These are phyloP conservation scores for Xiphias gladius DNA, from an alignment of 2,113 vertebrate genomes.

Conservation along the genomic window DNA sequence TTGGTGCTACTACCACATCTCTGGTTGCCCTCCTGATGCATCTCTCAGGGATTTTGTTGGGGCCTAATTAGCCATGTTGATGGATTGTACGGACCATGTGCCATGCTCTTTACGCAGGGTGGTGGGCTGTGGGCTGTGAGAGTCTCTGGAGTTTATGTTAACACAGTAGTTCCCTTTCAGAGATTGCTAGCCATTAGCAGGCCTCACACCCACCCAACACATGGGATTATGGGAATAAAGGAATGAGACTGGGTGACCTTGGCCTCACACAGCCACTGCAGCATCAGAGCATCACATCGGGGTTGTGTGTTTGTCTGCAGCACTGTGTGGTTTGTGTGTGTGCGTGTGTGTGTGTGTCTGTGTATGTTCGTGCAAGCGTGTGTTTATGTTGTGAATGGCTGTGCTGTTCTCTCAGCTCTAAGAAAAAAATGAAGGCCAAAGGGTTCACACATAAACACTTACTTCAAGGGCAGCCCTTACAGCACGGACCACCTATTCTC, in stretches of 20 bases:
- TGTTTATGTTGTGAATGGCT: conserved; percentile 50
- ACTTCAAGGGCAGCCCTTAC: conserved; percentile 63
- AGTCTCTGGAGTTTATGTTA: conserved; percentile 76
- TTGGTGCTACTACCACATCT: conserved; percentile 35
- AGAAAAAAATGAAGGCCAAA: conserved; percentile 23
- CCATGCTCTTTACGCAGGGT: conserved; percentile 71
- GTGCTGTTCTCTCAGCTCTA: conserved; percentile 49
- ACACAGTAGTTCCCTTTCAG: conserved; percentile 60
- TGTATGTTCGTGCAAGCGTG: neutral
- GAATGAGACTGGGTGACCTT: conserved; percentile 75
- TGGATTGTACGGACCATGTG: conserved; percentile 78
- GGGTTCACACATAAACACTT: conserved; percentile 79
- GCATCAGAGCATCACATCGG: conserved; percentile 50
- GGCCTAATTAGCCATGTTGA: conserved; percentile 79
- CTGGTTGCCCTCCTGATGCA: conserved; percentile 63
- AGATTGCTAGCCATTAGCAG: conserved; percentile 82
- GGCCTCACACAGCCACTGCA: conserved; percentile 65
- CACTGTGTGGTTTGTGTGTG: conserved; percentile 10
- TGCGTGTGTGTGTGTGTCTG: conserved; percentile 11
- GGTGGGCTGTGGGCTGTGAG: conserved; percentile 65
- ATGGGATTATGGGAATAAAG: conserved; percentile 81
- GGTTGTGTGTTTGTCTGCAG: conserved; percentile 40
- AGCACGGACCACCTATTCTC: conserved; percentile 49
- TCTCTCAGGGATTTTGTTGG: conserved; percentile 69
- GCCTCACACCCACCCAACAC: conserved; percentile 76